Base-by-base conservation (phyloP, 2,888 invertebrate species). In the Hirudinaria manillensis region DNA sequence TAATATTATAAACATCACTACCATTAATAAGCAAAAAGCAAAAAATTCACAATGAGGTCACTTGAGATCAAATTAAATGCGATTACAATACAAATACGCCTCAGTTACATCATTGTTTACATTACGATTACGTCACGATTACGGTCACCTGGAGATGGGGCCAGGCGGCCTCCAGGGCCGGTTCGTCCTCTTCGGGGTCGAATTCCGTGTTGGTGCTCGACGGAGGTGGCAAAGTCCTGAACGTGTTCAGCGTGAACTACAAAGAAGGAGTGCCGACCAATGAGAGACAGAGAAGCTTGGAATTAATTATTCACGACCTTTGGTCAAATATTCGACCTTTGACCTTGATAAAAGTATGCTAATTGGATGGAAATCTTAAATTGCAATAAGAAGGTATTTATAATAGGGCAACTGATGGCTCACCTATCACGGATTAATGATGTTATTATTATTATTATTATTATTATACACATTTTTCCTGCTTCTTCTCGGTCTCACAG, bases 151-250 rank as follows among this genome's bases (percentile, higher is more conserved):
- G 89, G 80, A 99, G 89, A 88, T 99, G 99, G 79, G 99, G 98
- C 99, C 99, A 99, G 79, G 97, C 93, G 56, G 97, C 97, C 88
- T 99, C 99, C 86, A 99, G 87, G 79, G 98, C 98, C 73, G 99
- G 99, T 85, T 99, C 99, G 87, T 99, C 99, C 87, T 76, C 76
- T 61, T 77, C 77, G 6, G 77, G 77, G 55, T 77, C 77, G 68
- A 77, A 77, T 38, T 77, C 99, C 7, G 85, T 83, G 72, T 85
- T 85, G 76, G 81, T 82, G 56, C 71, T 85, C 89, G 88, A 89
- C 81, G 89, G 88, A 38, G 99, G 99, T 79, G 99, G 99, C 86
- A 99, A 89, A 79, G 98, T 96, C 83, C 99, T 93, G 89, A 99
- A 99, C 83, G 98, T 88, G 87, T 98, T 98, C 80, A 81, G 80